phyloP scores from a whole-genome alignment of 2,888 invertebrate genomes.

The Zaprionus obscuricornis region DNA sequence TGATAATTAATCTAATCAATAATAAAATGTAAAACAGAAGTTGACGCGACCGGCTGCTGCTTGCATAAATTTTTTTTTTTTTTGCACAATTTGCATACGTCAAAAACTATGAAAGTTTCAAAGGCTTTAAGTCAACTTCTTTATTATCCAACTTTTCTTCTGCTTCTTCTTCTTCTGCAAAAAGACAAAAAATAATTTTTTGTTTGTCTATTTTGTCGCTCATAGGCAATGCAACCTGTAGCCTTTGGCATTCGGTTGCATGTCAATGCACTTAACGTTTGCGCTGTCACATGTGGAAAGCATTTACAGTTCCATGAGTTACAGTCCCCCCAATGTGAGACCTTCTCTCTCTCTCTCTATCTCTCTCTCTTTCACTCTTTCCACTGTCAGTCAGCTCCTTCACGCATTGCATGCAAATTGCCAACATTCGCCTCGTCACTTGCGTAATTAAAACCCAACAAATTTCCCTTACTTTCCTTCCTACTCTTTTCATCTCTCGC shows the following conservation, averaged over 20 bases:
- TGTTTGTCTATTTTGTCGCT: constrained; percentile 10
- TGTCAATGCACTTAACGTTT: constrained; percentile 66
- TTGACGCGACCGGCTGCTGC: not conserved
- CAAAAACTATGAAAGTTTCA: too few species aligned
- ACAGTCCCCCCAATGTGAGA: too few species aligned
- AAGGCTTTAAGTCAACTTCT: not conserved
- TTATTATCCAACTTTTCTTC: constrained; percentile 2
- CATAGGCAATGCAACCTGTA: constrained; percentile 39
- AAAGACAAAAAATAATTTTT: too few species aligned
- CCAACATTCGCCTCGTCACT: constrained; percentile 29
- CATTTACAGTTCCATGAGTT: constrained; percentile 41
- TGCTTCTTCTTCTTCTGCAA: constrained; percentile 1
- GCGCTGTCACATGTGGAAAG: constrained; percentile 49
- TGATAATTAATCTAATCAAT: constrained; percentile 4
- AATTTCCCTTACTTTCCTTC: too few species aligned
- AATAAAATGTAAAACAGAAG: constrained; percentile 2
- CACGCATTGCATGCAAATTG: constrained; percentile 67
- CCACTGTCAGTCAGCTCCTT: constrained; percentile 7
- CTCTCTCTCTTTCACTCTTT: constrained; percentile 1
- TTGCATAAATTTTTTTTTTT: constrained; percentile 15
- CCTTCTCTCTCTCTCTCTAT: constrained; percentile 1
- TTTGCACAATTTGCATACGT: constrained; percentile 42
- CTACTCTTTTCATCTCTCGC: too few species aligned
- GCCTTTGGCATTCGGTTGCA: constrained; percentile 12
- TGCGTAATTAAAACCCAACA: constrained; percentile 65